Base-by-base conservation (phyloP, 2,797 vertebrate genomes). In the Diceros bicornis region DNA sequence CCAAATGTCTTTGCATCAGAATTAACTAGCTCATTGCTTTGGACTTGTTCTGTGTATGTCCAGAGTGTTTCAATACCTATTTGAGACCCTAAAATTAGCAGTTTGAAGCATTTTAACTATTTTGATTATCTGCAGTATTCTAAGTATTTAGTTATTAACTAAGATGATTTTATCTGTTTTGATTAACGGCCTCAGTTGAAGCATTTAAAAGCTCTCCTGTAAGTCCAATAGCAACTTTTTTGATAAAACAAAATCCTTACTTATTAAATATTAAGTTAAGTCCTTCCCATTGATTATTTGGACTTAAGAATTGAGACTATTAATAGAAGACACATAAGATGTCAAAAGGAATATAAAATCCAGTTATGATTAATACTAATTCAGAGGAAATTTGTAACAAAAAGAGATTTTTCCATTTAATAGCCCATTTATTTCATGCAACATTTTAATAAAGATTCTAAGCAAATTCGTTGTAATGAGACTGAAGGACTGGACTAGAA, bases 341-440 rank as follows among this genome's bases (percentile, higher is more conserved):
- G 83, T 83, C 74, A 93, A 97, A 95, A 93, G 74, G 71, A 83
- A 94, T 91, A 59, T 75, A 91, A 77, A 90, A 55, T 37, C 34
- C 72, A 88, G 72, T 84, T 89, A 84, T 93, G 89, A 97, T 64
- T 95, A 91, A 97, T 89, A 83, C 21, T 86, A 61, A 96, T 96
- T 91, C 78, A 97, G 71, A 96, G 75, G 37, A 97, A 94, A 89
- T 74, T 84, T 96, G 89, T 96, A 71, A 90, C 79, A 93, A 94
- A 94, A 93, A 94, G 79, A 94, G 66, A 89, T 37, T 93, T 94
- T 97, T 96, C 71, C 77, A 86, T 93, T 52, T 91, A 96, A 95
- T 83, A 92, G 94, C 12, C 37, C 78, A 95, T 97, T 96, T 97
- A 92, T 95, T 96, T 96, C 81, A 88, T 97, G 83, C n/a, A 95